Evolutionary conservation across 2,888 invertebrate species (phyloP).

Genomic region (Formica aserva): DNA sequence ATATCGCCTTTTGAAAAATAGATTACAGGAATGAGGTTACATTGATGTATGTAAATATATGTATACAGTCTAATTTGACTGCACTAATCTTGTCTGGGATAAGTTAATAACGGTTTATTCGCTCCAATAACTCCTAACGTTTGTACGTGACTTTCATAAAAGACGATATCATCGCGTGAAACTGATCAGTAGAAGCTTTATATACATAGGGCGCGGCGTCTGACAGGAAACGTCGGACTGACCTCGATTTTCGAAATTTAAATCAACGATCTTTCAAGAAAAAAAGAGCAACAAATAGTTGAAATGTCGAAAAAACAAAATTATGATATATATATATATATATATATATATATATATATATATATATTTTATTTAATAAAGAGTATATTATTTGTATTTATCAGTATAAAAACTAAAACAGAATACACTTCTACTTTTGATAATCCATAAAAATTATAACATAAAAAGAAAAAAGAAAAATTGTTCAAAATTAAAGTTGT

Average conservation of each 20-base stretch:
- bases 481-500: neutral
- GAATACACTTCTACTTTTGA: neutral
- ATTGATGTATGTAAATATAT: neutral
- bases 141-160: slow-evolving; percentile 18
- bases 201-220: slow-evolving; percentile 4
- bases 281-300: neutral
- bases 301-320: neutral
- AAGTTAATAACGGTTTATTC: neutral
- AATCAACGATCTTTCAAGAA: neutral
- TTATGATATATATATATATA: neutral
- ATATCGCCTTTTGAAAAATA: neutral
- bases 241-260: slow-evolving; percentile 4
- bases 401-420: neutral
- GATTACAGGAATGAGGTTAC: neutral
- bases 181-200: slow-evolving; percentile 16
- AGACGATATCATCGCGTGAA: slow-evolving; percentile 15
- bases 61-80: neutral
- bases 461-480: neutral
- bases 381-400: neutral
- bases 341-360: slow-evolving; percentile 1
- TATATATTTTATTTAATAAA: neutral
- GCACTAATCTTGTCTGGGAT: neutral
- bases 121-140: neutral
- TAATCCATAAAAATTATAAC: neutral
- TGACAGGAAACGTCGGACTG: neutral